Conservation (phyloP, 2,113 vertebrate genomes). For the Scomber scombrus region DNA sequence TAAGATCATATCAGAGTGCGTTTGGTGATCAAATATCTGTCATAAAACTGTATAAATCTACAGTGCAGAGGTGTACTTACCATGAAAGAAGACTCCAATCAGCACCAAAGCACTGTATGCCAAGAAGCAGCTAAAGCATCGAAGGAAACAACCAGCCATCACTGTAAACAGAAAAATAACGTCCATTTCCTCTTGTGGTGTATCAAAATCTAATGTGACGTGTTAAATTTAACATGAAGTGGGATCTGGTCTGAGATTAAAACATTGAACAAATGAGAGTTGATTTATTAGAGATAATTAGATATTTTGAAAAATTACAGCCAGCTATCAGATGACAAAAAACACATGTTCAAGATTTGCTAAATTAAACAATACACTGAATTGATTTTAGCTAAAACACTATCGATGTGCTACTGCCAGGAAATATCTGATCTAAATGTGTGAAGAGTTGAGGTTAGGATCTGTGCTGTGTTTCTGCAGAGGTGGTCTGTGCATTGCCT, state of each 20-base stretch:
- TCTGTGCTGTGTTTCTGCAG: too few species aligned
- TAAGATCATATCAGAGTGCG: background rate
- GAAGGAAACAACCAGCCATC: constrained; percentile 31
- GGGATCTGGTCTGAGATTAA: too few species aligned
- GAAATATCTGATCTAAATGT: too few species aligned
- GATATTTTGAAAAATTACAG: too few species aligned
- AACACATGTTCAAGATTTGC: too few species aligned
- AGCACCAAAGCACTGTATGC: background rate
- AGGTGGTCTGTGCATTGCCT: too few species aligned
- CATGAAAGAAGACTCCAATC: accelerated
- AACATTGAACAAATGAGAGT: background rate
- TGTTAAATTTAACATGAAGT: background rate
- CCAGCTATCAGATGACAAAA: too few species aligned
- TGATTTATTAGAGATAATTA: too few species aligned
- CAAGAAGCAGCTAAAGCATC: background rate
- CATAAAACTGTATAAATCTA: background rate
- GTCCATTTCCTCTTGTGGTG: constrained; percentile 61
- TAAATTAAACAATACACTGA: too few species aligned
- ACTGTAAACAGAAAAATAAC: background rate
- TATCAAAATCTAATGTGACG: background rate
- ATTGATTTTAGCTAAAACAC: too few species aligned
- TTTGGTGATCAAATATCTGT: background rate
- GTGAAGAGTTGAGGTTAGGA: too few species aligned
- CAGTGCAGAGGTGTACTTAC: constrained; percentile 11
- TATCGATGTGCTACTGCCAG: too few species aligned